A percentile compares a stretch with the other conserved stretches of the same genome.
Evolutionary conservation across 2,888 invertebrate species (phyloP).

Genomic region (Hirtodrosophila trivittata): DNA sequence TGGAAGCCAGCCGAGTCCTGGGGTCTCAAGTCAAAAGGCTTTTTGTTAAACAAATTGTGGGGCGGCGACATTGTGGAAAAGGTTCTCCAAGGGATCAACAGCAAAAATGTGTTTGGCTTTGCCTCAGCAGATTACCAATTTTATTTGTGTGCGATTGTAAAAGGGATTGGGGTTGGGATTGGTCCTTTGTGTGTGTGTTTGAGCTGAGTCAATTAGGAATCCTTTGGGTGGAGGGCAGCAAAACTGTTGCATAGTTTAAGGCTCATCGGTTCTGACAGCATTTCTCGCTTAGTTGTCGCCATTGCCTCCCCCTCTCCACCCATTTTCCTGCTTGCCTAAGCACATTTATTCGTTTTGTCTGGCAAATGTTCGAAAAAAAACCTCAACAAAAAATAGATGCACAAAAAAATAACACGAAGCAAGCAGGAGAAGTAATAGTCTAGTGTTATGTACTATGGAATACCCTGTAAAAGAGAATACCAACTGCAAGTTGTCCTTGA

Average conservation of each 20-base stretch:
- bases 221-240: slow-evolving; percentile 1
- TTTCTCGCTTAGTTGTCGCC: slow-evolving; percentile 40
- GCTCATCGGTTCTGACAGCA: slow-evolving; percentile 47
- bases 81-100: slow-evolving; percentile 34
- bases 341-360: slow-evolving; percentile 77
- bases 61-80: slow-evolving; percentile 42
- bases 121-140: slow-evolving; percentile 49
- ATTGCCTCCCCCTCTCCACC: not conserved
- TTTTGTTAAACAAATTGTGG: slow-evolving; percentile 76
- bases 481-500: slow-evolving; percentile 10
- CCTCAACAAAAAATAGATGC: slow-evolving; percentile 34
- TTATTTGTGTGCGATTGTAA: not conserved
- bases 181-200: not conserved
- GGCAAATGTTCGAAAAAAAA: slow-evolving; percentile 30
- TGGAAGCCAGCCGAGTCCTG: slow-evolving; percentile 26
- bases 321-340: slow-evolving; percentile 71
- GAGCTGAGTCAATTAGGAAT: slow-evolving; percentile 43
- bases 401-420: slow-evolving; percentile 6
- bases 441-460: too few species aligned
- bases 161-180: not conserved
- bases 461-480: too few species aligned
- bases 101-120: slow-evolving; percentile 27
- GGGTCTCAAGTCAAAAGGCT: slow-evolving; percentile 68
- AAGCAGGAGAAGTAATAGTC: too few species aligned
- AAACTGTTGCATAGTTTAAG: slow-evolving; percentile 70